Percentiles rank a stretch among this genome's conserved stretches.
phyloP scores from a whole-genome alignment of 1,140 invertebrate genomes.

The Ooceraea biroi region DNA sequence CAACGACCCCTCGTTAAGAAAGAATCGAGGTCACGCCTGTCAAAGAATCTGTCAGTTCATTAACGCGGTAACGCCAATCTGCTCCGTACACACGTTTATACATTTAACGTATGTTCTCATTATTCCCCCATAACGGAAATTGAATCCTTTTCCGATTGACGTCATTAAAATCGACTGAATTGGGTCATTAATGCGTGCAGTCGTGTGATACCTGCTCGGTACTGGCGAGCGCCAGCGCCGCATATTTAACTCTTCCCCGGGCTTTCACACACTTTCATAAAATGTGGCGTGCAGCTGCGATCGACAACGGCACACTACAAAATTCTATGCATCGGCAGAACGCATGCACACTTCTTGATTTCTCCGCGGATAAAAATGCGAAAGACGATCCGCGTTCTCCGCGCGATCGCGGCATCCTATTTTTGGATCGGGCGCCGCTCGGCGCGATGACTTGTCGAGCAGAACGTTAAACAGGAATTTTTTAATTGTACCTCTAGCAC shows the following conservation, averaged over 20 bases:
- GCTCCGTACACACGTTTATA: too few species aligned
- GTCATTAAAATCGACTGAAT: constrained; percentile 36
- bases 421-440: neutral
- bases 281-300: constrained; percentile 26
- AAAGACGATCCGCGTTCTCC: neutral
- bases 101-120: constrained; percentile 11
- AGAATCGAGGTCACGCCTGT: neutral
- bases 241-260: constrained; percentile 16
- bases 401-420: neutral
- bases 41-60: constrained; percentile 4
- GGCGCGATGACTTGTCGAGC: neutral
- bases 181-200: constrained; percentile 33
- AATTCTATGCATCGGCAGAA: constrained; percentile 36
- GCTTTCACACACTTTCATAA: constrained; percentile 62
- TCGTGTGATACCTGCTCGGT: neutral
- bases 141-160: constrained; percentile 23
- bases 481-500: neutral
- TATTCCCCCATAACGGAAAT: constrained; percentile 43
- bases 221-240: constrained; percentile 3
- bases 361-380: neutral
- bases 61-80: neutral
- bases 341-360: constrained; percentile 24
- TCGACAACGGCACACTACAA: constrained; percentile 17
- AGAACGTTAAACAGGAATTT: neutral
- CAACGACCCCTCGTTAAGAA: neutral